Percentiles rank a stretch among this genome's conserved stretches.
Conservation (phyloP, 1,140 invertebrate genomes). For the Dendroctonus valens region DNA sequence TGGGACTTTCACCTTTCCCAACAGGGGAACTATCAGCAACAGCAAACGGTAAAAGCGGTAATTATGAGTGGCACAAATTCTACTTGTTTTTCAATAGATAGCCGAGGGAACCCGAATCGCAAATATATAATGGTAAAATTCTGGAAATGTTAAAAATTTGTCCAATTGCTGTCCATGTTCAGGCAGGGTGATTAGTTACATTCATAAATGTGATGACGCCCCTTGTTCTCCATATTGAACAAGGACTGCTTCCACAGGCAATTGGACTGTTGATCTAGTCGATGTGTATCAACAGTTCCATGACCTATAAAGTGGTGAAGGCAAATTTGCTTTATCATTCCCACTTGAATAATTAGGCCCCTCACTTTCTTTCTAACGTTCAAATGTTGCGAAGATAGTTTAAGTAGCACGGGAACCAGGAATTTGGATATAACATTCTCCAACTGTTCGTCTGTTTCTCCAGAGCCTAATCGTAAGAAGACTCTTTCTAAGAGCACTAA, state of each 20-base stretch:
- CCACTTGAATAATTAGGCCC: neutral
- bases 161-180: neutral
- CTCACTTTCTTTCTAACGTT: constrained; percentile 77
- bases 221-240: constrained; percentile 76
- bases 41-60: constrained; percentile 76
- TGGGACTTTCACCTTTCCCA: constrained; percentile 70
- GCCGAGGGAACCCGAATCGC: constrained; percentile 84
- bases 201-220: constrained; percentile 79
- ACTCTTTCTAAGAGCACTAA: constrained; percentile 83
- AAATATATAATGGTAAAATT: constrained; percentile 95
- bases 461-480: constrained; percentile 81
- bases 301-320: constrained; percentile 62
- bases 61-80: constrained; percentile 74
- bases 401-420: constrained; percentile 83
- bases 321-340: neutral
- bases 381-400: constrained; percentile 82
- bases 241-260: constrained; percentile 83
- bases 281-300: constrained; percentile 91
- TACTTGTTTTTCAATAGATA: constrained; percentile 72
- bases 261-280: constrained; percentile 80
- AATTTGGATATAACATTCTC: constrained; percentile 81
- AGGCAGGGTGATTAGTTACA: constrained; percentile 56
- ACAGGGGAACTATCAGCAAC: constrained; percentile 74
- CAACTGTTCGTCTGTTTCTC: constrained; percentile 85
- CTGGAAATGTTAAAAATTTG: constrained; percentile 50